phyloP scores from a whole-genome alignment of 23 tunicate genomes.

The Phallusia fumigata region DNA sequence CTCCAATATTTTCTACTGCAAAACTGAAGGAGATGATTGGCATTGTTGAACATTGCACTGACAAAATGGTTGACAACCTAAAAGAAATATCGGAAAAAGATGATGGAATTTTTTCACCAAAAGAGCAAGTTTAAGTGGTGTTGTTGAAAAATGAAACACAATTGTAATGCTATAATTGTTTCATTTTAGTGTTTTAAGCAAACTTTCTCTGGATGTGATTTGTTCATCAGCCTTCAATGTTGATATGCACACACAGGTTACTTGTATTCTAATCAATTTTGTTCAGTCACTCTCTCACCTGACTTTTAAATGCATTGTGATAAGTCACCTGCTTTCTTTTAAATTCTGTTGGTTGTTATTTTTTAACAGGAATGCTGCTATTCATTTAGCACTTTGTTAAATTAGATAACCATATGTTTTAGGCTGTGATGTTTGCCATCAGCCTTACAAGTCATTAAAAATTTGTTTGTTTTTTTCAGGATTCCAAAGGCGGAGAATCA shows the following conservation, averaged over 20 bases:
- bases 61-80: slow-evolving; percentile 25
- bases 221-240: slow-evolving; percentile 56
- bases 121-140: slow-evolving; percentile 40
- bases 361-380: too few species aligned
- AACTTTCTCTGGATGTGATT: slow-evolving; percentile 37
- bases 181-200: slow-evolving; percentile 30
- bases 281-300: too few species aligned
- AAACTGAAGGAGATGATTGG: slow-evolving; percentile 73
- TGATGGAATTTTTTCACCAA: slow-evolving; percentile 51
- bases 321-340: too few species aligned
- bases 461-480: not conserved
- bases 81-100: slow-evolving; percentile 15
- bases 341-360: too few species aligned
- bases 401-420: not conserved
- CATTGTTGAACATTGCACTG: slow-evolving; percentile 54
- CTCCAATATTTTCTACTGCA: slow-evolving; percentile 70
- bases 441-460: too few species aligned
- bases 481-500: not conserved
- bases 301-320: too few species aligned
- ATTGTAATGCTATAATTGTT: not conserved
- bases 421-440: too few species aligned
- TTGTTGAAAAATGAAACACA: too few species aligned
- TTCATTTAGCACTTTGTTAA: too few species aligned
- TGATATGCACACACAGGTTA: slow-evolving; percentile 31
- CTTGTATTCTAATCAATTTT: too few species aligned